These are phyloP conservation scores for Tenebrio molitor DNA, from an alignment of 1,140 invertebrate species.

Conservation along the genomic window DNA sequence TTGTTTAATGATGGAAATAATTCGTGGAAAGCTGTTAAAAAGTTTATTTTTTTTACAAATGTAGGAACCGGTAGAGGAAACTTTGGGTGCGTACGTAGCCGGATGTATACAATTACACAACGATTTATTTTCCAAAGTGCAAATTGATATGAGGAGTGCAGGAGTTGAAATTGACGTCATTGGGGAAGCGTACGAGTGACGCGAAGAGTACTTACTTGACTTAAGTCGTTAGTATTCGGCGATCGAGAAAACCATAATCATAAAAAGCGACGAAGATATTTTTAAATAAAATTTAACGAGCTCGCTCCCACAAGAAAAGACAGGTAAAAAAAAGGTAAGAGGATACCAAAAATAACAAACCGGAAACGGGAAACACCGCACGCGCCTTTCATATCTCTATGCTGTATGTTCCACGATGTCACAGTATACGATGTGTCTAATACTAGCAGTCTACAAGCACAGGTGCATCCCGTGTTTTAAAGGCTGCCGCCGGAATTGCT, in stretches of 20 bases:
- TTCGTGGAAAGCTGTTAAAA: constrained; percentile 11
- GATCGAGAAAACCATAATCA: neutral
- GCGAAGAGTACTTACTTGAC: too few species aligned
- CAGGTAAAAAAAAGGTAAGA: constrained; percentile 42
- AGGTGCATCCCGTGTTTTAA: constrained; percentile 45
- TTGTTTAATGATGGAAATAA: neutral
- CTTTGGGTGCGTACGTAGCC: neutral
- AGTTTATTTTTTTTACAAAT: constrained; percentile 25
- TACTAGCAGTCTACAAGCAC: constrained; percentile 37
- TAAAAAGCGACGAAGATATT: constrained; percentile 20
- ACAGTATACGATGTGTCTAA: constrained; percentile 42
- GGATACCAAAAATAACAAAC: constrained; percentile 46
- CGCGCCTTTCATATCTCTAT: constrained; percentile 47
- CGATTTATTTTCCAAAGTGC: constrained; percentile 9
- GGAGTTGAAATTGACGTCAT: constrained; percentile 17
- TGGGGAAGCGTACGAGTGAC: neutral
- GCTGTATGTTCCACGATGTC: constrained; percentile 30
- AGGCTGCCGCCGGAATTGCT: constrained; percentile 38
- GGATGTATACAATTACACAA: constrained; percentile 8
- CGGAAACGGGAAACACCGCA: constrained; percentile 50
- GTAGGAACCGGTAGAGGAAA: neutral
- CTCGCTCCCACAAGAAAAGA: constrained; percentile 19
- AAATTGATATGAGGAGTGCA: constrained; percentile 25
- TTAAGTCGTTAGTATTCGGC: constrained; percentile 12
- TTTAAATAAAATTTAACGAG: constrained; percentile 32